Percentiles rank a stretch among this genome's conserved stretches.
phyloP scores from a whole-genome alignment of 2,888 invertebrate species.

The Thereva unica region DNA sequence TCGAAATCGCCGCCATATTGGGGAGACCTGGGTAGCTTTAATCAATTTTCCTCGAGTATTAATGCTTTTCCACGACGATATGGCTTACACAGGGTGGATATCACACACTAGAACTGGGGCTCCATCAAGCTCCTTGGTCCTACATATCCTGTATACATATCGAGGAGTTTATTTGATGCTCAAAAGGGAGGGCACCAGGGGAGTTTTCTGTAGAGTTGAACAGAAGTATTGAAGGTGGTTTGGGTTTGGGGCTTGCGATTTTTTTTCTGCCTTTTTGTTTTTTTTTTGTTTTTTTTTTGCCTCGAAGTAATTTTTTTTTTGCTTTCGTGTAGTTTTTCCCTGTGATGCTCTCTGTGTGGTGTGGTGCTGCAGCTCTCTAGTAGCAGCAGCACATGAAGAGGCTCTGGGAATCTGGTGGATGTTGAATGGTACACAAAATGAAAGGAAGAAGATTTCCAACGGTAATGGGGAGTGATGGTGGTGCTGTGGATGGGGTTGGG shows the following conservation, averaged over 20 bases:
- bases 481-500: neutral
- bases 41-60: conserved; percentile 16
- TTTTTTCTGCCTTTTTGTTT: too few species aligned
- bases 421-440: too few species aligned
- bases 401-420: conserved; percentile 13
- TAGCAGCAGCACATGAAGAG: conserved; percentile 2
- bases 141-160: neutral
- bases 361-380: neutral
- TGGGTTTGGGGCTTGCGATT: too few species aligned
- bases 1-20: conserved; percentile 3
- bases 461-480: too few species aligned
- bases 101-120: conserved; percentile 9
- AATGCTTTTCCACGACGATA: conserved; percentile 11
- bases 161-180: too few species aligned
- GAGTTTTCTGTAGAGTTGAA: too few species aligned
- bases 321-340: conserved; percentile 6
- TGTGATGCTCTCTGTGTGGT: neutral
- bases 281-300: too few species aligned
- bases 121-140: neutral
- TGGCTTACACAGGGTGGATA: conserved; percentile 9
- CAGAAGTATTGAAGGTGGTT: too few species aligned
- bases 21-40: neutral
- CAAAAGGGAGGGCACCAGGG: too few species aligned
- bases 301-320: conserved; percentile 4
- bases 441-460: too few species aligned